phyloP scores from a whole-genome alignment of 2,888 invertebrate species.

The Nephrocerus scutellatus region DNA sequence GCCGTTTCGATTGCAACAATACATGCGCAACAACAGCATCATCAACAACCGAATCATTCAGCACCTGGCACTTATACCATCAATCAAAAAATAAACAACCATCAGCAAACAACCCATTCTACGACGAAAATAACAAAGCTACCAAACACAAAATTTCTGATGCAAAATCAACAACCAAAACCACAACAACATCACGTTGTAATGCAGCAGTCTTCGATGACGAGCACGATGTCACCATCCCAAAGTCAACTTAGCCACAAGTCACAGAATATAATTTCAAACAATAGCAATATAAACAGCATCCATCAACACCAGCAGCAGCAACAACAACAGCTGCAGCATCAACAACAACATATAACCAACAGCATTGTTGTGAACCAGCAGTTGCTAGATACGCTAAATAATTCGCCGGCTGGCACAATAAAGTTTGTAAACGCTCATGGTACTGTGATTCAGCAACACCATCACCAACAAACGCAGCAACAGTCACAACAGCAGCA shows the following conservation, averaged over 20 bases:
- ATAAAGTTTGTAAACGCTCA: slow-evolving; percentile 48
- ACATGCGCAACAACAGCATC: slow-evolving; percentile 23
- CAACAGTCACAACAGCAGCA: slow-evolving; percentile 17
- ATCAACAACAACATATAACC: slow-evolving; percentile 9
- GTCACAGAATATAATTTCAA: slow-evolving; percentile 42
- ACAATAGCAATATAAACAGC: slow-evolving; percentile 18
- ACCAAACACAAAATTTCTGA: slow-evolving; percentile 31
- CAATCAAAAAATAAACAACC: slow-evolving; percentile 28
- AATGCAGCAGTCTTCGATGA: no score
- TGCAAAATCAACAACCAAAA: slow-evolving; percentile 34
- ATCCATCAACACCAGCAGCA: slow-evolving; percentile 16
- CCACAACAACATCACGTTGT: slow-evolving; percentile 24
- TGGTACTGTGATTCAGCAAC: slow-evolving; percentile 45
- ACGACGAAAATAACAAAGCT: slow-evolving; percentile 35
- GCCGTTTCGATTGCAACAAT: slow-evolving; percentile 32
- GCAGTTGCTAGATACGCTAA: slow-evolving; percentile 23
- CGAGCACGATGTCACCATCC: slow-evolving; percentile 30
- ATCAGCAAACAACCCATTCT: slow-evolving; percentile 18
- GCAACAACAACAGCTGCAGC: slow-evolving; percentile 16
- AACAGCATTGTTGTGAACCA: no score
- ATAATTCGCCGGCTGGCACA: slow-evolving; percentile 26
- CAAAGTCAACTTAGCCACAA: slow-evolving; percentile 29
- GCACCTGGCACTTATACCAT: slow-evolving; percentile 28
- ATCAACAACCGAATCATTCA: slow-evolving; percentile 24
- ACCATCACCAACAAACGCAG: slow-evolving; percentile 25